Percentiles rank a stretch among this genome's conserved stretches.
Evolutionary conservation across 1,140 invertebrate genomes (phyloP).

Genomic region (Drosophila mauritiana): DNA sequence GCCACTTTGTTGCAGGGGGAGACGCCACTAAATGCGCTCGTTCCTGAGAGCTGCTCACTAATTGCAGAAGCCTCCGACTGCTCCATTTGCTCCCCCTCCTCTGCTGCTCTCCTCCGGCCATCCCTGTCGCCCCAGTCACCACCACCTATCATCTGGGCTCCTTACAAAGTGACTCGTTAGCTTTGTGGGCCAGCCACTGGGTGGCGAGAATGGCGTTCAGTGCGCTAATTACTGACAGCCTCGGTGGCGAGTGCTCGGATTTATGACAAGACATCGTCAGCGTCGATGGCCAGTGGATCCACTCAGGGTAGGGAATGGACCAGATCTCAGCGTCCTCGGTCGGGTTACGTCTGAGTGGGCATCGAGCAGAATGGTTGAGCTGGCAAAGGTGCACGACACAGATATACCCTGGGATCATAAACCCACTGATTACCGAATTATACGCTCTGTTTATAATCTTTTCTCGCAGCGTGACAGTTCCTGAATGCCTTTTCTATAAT

Average conservation of each 20-base stretch:
- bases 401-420: background rate
- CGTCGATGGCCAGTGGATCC: conserved; percentile 45
- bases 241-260: conserved; percentile 63
- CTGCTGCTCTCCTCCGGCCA: background rate
- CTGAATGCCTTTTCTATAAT: background rate
- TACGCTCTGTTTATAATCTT: too few relatives aligned
- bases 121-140: background rate
- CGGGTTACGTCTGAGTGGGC: conserved; percentile 38
- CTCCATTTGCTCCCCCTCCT: background rate
- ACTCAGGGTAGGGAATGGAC: conserved; percentile 14
- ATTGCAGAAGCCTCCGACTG: conserved; percentile 68
- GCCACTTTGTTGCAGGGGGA: conserved; percentile 61
- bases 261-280: conserved; percentile 72
- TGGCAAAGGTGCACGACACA: too few relatives aligned
- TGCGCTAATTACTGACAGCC: conserved; percentile 74
- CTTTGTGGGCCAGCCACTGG: conserved; percentile 44
- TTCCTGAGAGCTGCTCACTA: conserved; percentile 62
- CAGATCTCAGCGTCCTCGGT: conserved; percentile 6
- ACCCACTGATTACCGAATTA: too few relatives aligned
- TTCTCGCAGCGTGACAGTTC: too few relatives aligned
- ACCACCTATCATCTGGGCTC: conserved; percentile 42
- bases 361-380: conserved; percentile 2
- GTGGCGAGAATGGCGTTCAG: conserved; percentile 49
- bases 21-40: conserved; percentile 69
- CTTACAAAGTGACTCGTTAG: conserved; percentile 79